Conservation (phyloP, 2,113 vertebrate genomes). For the Monopterus albus region DNA sequence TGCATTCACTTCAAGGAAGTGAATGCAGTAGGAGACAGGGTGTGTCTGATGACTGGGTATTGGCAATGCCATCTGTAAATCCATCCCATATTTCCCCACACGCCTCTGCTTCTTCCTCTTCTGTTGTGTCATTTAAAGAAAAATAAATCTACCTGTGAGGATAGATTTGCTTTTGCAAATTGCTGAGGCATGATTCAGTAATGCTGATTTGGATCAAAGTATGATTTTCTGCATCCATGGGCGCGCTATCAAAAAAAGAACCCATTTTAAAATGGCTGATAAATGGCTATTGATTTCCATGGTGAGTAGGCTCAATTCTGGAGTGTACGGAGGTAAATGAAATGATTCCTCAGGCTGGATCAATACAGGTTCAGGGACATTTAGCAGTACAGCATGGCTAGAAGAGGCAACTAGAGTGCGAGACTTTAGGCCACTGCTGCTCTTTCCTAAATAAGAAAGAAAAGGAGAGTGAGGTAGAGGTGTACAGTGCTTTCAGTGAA, state of each 20-base stretch:
- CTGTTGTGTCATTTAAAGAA: constrained; percentile 35
- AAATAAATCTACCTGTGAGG: constrained; percentile 16
- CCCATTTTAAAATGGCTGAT: constrained; percentile 56
- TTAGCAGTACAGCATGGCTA: constrained; percentile 41
- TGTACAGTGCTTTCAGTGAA: not conserved
- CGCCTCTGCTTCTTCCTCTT: constrained; percentile 20
- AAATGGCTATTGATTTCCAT: constrained; percentile 68
- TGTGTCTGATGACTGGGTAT: constrained; percentile 28
- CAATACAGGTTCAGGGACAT: constrained; percentile 62
- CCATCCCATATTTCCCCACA: constrained; percentile 43
- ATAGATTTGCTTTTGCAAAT: constrained; percentile 37
- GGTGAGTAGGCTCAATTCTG: constrained; percentile 22
- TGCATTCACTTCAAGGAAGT: too few species aligned
- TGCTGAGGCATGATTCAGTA: not conserved
- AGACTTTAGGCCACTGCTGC: constrained; percentile 30
- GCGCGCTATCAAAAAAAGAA: constrained; percentile 51
- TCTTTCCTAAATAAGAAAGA: not conserved
- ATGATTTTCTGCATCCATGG: constrained; percentile 70
- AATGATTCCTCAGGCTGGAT: constrained; percentile 69
- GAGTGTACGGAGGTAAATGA: constrained; percentile 58
- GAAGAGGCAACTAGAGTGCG: constrained; percentile 29
- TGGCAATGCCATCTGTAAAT: constrained; percentile 23
- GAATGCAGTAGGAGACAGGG: constrained; percentile 13
- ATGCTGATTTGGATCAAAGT: constrained; percentile 51
- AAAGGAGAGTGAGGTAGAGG: not conserved